Base-by-base conservation (phyloP, 37 sponge, comb jelly and placozoan genomes). In the Beroe ovata region DNA sequence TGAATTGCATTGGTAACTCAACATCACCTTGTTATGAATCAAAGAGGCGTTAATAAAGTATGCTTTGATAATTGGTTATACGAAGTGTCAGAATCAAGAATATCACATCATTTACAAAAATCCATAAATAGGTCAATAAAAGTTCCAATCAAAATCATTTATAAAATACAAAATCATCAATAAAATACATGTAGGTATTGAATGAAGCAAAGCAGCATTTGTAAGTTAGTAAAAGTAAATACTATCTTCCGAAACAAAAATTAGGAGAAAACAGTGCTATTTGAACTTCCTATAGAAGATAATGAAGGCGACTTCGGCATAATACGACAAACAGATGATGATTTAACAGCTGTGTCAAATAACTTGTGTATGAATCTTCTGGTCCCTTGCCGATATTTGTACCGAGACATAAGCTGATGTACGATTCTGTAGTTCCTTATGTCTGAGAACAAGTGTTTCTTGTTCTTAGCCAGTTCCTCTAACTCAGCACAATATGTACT, bases 351-450 rank as follows among this genome's bases (percentile, higher is more conserved):
- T 4, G 54, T 23, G 41, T 77, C 84, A 40, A 77, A 77, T 41
- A 77, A 25, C 41, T 77, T 77, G 47, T 77, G 84, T 26, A 77
- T 77, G 23, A 77, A 77, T 35, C 84, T 39, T 36, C 84, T 42
- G 6, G 84, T 36, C 1, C 54, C 54, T 29, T 77, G 84, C 54
- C 84, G 26, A 25, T 42, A 77, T 26, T 42, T 77, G 47, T 42
- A 77, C 8, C 54, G 21, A 20, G 84, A 77, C 84, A 77, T 77
- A 19, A 77, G 42, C 84, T 77, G 38, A 40, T 77, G 84, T 6
- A 77, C 84, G 21, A 21, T 77, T 0, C 26, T 77, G 28, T 77
- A 77, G 47, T 77, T 77, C 20, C 54, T 77, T 21, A 77, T 32
- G 47, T 77, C 84, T 26, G 84, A 39, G 41, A 77, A 77, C n/a